phyloP scores from a whole-genome alignment of 1,140 invertebrate genomes.

The Harlomillsia oculata region DNA sequence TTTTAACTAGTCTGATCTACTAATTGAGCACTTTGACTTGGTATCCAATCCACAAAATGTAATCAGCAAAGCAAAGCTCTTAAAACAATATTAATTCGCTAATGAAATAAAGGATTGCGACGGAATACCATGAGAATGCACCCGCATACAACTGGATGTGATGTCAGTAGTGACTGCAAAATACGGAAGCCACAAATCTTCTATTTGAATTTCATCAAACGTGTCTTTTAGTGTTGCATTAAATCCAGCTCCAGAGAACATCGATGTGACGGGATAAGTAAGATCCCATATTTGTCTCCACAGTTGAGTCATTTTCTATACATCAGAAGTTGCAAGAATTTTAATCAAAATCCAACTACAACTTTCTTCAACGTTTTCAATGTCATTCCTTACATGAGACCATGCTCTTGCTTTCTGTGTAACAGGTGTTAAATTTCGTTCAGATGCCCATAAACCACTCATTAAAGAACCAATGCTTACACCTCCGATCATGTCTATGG shows the following conservation, averaged over 20 bases:
- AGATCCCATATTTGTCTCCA: constrained; percentile 87
- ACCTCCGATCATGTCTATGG: too few species aligned
- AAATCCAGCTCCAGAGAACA: constrained; percentile 91
- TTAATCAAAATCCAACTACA: constrained; percentile 33
- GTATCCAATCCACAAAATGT: too few species aligned
- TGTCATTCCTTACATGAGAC: constrained; percentile 61
- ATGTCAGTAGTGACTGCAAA: constrained; percentile 99
- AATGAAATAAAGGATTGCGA: too few species aligned
- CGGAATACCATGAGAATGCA: constrained; percentile 92
- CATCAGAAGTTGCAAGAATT: too few species aligned
- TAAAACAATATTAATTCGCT: too few species aligned
- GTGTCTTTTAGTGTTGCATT: constrained; percentile 79
- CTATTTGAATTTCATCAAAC: constrained; percentile 86
- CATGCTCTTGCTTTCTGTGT: constrained; percentile 90
- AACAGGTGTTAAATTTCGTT: constrained; percentile 79
- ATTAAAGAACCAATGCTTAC: too few species aligned
- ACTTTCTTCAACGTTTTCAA: not conserved
- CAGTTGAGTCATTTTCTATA: constrained; percentile 92
- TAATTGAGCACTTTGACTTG: too few species aligned
- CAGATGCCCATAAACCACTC: constrained; percentile 92
- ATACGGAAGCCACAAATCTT: constrained; percentile 97
- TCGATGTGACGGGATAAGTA: constrained; percentile 91
- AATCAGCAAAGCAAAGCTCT: too few species aligned
- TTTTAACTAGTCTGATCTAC: too few species aligned
- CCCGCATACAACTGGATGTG: constrained; percentile 83